phyloP scores from a whole-genome alignment of 2,888 invertebrate genomes.

The Conchocele bisecta region DNA sequence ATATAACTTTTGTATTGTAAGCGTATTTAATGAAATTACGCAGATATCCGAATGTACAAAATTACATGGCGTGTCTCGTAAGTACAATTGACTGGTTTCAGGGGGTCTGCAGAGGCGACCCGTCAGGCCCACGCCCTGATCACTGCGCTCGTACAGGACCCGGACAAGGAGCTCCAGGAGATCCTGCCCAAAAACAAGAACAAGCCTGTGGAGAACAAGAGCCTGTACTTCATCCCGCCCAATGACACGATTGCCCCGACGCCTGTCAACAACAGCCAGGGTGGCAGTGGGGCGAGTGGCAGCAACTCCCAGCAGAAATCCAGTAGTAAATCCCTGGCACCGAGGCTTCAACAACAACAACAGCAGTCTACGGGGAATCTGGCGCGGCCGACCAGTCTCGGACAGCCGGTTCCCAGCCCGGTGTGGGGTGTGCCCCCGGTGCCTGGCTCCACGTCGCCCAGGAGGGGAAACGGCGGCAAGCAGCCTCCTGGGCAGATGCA shows the following conservation, averaged over 20 bases:
- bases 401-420: conserved; percentile 23
- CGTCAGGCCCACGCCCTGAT: conserved; percentile 96
- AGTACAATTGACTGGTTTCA: conserved; percentile 81
- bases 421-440: conserved; percentile 60
- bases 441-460: conserved; percentile 50
- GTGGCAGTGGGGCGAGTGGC: conserved; percentile 12
- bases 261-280: conserved; percentile 2
- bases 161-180: conserved; percentile 86
- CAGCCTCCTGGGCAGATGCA: conserved; percentile 31
- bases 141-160: conserved; percentile 95
- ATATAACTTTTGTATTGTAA: too few relatives aligned
- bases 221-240: conserved; percentile 61
- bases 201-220: conserved; percentile 55
- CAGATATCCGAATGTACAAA: too few relatives aligned
- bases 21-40: too few relatives aligned
- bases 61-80: too few relatives aligned
- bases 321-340: conserved; percentile 45
- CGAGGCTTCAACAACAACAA: conserved; percentile 49
- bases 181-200: conserved; percentile 66
- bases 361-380: conserved; percentile 16
- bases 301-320: conserved; percentile 24
- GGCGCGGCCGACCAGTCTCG: conserved; percentile 1
- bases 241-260: conserved; percentile 25
- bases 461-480: conserved; percentile 37
- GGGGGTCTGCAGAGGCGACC: conserved; percentile 95